These are phyloP conservation scores for Trichomalopsis sarcophagae DNA, from an alignment of 1,140 invertebrate genomes.

Conservation along the genomic window DNA sequence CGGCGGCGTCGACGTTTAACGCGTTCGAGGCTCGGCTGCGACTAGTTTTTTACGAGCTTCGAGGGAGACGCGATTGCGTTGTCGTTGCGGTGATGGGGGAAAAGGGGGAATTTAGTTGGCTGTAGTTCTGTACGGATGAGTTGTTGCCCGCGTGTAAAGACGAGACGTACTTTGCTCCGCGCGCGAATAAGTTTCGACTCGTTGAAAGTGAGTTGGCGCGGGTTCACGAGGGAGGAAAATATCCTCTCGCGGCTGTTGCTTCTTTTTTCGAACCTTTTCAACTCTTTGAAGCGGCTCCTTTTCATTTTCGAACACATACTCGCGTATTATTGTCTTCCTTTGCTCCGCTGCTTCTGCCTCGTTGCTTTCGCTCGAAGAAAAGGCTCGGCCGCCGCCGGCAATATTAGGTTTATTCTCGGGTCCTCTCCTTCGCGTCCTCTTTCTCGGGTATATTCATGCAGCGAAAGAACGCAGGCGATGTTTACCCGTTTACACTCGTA, in stretches of 20 bases:
- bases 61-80: background rate
- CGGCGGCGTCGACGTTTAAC: background rate
- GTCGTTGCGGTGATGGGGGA: background rate
- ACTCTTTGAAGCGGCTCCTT: background rate
- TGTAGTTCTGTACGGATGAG: no score
- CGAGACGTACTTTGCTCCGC: no score
- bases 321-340: background rate
- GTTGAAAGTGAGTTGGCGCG: no score
- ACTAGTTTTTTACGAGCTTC: conserved; percentile 32
- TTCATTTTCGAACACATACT: conserved; percentile 12
- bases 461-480: no score
- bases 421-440: no score
- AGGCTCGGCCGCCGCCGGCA: no score
- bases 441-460: no score
- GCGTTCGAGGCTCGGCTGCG: background rate
- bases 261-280: background rate
- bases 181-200: no score
- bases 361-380: background rate
- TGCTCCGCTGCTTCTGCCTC: background rate
- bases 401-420: no score
- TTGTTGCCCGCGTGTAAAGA: no score
- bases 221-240: background rate
- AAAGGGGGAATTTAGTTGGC: background rate
- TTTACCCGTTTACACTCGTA: background rate
- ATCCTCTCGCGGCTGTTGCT: background rate